Evolutionary conservation across 1,140 invertebrate species (phyloP).

Genomic region (Chymomyza costata): DNA sequence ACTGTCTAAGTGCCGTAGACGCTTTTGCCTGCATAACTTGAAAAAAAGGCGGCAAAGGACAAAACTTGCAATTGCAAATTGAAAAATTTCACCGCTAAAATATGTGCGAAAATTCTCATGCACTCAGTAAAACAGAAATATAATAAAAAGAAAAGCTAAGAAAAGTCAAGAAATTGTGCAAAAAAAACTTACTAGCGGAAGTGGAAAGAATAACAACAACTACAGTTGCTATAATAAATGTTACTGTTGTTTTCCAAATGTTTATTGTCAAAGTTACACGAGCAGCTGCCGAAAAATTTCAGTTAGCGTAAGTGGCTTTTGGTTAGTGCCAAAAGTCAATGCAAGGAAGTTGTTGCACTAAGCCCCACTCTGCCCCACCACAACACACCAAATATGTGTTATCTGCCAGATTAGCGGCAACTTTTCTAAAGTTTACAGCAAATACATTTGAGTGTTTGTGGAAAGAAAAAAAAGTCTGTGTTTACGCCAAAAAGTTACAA

Average conservation of each 20-base stretch:
- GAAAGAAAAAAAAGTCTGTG: no score
- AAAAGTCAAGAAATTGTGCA: conserved; percentile 26
- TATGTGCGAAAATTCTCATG: neutral
- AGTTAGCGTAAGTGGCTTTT: no score
- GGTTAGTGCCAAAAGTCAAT: no score
- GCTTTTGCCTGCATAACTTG: conserved; percentile 58
- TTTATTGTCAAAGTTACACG: conserved; percentile 42
- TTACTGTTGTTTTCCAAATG: conserved; percentile 53
- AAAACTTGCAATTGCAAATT: conserved; percentile 44
- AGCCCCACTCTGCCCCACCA: no score
- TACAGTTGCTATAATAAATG: no score
- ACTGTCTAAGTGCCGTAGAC: conserved; percentile 50
- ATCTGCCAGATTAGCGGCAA: no score
- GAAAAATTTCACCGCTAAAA: conserved; percentile 54
- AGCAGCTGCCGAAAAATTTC: neutral
- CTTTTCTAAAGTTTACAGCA: no score
- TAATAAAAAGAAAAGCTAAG: conserved; percentile 33
- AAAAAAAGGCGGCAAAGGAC: conserved; percentile 23
- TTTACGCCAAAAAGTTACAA: no score
- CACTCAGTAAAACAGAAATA: conserved; percentile 5
- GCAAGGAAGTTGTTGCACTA: no score
- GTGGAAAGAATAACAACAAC: conserved; percentile 43
- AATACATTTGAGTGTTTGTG: no score
- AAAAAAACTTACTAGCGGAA: conserved; percentile 16
- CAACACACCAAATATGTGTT: no score